These are phyloP conservation scores for Typhlichthys subterraneus DNA, from an alignment of 2,797 vertebrate species.

Conservation along the genomic window DNA sequence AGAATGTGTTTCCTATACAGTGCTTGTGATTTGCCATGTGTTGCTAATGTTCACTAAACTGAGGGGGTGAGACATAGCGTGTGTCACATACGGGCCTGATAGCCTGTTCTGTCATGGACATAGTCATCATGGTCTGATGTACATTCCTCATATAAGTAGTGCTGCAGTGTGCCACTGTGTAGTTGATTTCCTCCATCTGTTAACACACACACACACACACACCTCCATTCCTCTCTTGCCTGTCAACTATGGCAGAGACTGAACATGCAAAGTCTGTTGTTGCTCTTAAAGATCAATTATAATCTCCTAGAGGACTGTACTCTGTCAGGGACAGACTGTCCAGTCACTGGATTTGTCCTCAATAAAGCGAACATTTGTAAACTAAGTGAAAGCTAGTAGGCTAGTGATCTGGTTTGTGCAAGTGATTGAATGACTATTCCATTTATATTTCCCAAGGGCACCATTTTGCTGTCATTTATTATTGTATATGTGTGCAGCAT, in stretches of 20 bases:
- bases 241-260: conserved; percentile 37
- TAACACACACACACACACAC: conserved; percentile 13
- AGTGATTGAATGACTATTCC: conserved; percentile 17
- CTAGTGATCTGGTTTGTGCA: too few relatives aligned
- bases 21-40: conserved; percentile 64
- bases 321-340: neutral
- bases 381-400: too few relatives aligned
- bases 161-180: conserved; percentile 14
- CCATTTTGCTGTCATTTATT: conserved; percentile 1
- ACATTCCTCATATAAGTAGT: conserved; percentile 35
- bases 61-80: conserved; percentile 39
- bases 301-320: neutral
- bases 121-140: conserved; percentile 47
- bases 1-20: conserved; percentile 27
- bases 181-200: conserved; percentile 54
- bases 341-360: neutral
- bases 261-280: conserved; percentile 14
- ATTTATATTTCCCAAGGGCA: conserved; percentile 12
- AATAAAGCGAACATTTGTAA: neutral
- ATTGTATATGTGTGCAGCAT: conserved; percentile 21
- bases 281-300: conserved; percentile 10
- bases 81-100: neutral
- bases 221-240: conserved; percentile 36
- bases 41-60: conserved; percentile 4
- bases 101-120: conserved; percentile 47